These are phyloP conservation scores for Orthosia gothica DNA, from an alignment of 2,888 invertebrate genomes.

Conservation along the genomic window DNA sequence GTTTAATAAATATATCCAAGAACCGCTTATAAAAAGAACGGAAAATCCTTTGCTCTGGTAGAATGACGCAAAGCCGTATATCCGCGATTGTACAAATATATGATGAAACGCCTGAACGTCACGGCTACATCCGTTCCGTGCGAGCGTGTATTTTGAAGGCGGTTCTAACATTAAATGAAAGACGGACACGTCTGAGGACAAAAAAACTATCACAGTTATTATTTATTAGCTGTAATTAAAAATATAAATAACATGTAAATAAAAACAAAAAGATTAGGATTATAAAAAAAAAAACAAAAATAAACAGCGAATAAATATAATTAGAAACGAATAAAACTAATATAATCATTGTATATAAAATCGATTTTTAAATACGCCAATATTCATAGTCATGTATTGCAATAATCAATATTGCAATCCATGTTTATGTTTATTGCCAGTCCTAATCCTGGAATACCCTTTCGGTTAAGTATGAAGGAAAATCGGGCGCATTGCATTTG, in stretches of 20 bases:
- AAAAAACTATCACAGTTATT: neutral
- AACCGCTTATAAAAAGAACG: neutral
- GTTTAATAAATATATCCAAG: constrained; percentile 1
- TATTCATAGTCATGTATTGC: neutral
- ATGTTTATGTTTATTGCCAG: neutral
- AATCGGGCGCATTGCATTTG: no score
- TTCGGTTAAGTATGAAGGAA: neutral
- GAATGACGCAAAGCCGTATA: constrained; percentile 3
- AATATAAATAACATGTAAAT: neutral
- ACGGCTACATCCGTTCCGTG: constrained; percentile 1
- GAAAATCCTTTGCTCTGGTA: constrained; percentile 1
- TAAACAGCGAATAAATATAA: no score
- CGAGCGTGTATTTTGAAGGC: neutral
- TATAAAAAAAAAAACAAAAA: no score
- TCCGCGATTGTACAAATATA: constrained; percentile 2
- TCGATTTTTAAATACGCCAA: constrained; percentile 2
- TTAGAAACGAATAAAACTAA: no score
- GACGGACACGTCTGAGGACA: neutral
- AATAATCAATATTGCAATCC: constrained; percentile 1
- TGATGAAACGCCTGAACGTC: neutral
- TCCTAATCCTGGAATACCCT: neutral
- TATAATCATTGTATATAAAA: neutral
- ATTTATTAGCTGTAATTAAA: neutral
- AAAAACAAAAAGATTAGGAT: neutral
- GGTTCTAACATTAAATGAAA: neutral